Conservation (phyloP, 2,797 vertebrate genomes). For the Pseudochirops cupreus region DNA sequence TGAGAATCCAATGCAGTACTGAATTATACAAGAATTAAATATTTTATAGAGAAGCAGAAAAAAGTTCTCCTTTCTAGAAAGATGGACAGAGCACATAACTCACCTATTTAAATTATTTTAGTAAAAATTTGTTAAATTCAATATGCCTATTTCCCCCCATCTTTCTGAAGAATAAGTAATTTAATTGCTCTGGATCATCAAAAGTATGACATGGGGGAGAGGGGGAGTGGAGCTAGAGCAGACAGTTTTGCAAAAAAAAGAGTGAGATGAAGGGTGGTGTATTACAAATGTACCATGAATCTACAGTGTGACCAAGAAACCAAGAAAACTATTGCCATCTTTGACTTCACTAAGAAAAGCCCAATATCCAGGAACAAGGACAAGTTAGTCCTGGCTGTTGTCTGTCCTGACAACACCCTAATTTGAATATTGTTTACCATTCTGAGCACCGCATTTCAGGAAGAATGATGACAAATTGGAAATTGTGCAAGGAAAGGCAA, state of each 20-base stretch:
- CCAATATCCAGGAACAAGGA: background rate
- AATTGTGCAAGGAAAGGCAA: background rate
- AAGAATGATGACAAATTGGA: background rate
- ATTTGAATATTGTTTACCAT: background rate
- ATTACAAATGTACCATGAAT: background rate
- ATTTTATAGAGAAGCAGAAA: background rate
- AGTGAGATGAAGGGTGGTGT: background rate
- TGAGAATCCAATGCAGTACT: background rate
- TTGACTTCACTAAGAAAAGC: background rate
- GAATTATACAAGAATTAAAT: background rate
- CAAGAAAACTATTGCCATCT: background rate
- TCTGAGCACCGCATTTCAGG: background rate
- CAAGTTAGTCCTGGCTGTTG: background rate
- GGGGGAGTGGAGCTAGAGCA: background rate
- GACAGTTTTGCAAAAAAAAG: background rate
- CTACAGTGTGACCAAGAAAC: background rate
- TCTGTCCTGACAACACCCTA: background rate
- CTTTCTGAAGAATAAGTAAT: background rate
- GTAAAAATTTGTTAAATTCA: slow-evolving; percentile 40
- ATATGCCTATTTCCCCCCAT: background rate
- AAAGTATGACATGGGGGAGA: background rate
- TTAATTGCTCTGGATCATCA: background rate
- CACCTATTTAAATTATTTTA: slow-evolving; percentile 42
- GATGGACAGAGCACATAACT: background rate
- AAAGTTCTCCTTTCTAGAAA: background rate